A percentile compares a stretch with the other conserved stretches of the same genome.
These are phyloP conservation scores for Malurus elegans DNA, from an alignment of 2,113 vertebrate genomes.

Conservation along the genomic window DNA sequence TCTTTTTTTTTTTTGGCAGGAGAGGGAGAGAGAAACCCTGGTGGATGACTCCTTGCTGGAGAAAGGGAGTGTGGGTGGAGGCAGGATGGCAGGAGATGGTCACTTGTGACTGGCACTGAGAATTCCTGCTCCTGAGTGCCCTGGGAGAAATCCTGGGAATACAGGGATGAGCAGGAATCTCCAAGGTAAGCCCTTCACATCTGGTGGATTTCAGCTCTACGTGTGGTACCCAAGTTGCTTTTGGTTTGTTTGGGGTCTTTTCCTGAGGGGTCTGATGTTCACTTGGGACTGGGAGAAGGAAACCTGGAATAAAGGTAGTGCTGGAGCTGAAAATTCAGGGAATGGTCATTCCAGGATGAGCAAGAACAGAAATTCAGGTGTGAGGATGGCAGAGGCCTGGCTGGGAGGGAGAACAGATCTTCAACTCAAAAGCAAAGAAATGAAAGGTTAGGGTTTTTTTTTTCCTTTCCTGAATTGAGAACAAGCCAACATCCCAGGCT, in stretches of 20 bases:
- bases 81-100: background rate
- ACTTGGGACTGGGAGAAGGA: background rate
- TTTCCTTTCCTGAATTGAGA: background rate
- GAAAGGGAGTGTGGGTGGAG: background rate
- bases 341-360: background rate
- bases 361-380: background rate
- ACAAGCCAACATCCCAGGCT: background rate
- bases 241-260: background rate
- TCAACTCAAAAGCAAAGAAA: background rate
- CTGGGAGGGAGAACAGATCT: background rate
- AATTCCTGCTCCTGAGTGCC: background rate
- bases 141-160: background rate
- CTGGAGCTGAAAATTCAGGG: background rate
- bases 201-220: background rate
- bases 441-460: background rate
- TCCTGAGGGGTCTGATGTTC: background rate
- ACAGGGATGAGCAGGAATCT: background rate
- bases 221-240: accelerated
- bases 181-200: background rate
- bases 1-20: background rate
- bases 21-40: background rate
- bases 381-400: background rate
- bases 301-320: background rate
- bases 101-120: background rate
- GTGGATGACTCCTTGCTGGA: background rate